Base-by-base conservation (phyloP, 2,888 invertebrate genomes). In the Pachymerium ferrugineum region DNA sequence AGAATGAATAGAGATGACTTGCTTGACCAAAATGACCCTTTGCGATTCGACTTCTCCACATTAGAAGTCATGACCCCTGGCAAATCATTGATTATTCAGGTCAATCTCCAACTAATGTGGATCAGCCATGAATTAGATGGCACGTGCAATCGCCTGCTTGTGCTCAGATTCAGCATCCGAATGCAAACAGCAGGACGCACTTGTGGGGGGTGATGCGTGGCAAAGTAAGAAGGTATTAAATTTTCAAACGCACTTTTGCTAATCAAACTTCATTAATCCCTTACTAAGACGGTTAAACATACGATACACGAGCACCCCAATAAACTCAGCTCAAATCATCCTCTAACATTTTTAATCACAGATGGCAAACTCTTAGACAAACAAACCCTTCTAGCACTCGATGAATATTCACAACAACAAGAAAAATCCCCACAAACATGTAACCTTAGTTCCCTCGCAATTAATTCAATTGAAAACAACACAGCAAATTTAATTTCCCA, bases 161-260 rank as follows among this genome's bases (percentile, higher is more conserved):
- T 3, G n/a, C 2, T n/a, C 47, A 10, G 47, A 16, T n/a, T 47
- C 47, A 22, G 5, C 19, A 16, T 16, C n/a, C 47, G 22, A 47
- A 47, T 47, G 19, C 47, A 16, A 47, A 47, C 22, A 47, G 3
- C 16, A 16, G 22, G 22, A 47, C 47, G 19, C 3, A 16, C 14
- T 8, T 3, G 16, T 47, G 47, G 16, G 12, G 47, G 47, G 16
- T 47, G 47, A 22, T 47, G 14, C 47, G 22, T 16, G 47, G 47
- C 47, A 47, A n/a, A 47, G 47, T 47, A 47, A 47, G 22, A 47
- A 8, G 47, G 47, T 47, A 47, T 47, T 47, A 47, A 47, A 47
- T 47, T 47, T 47, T 47, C n/a, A 47, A 47, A 47, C n/a, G 47
- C 47, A 47, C 47, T 47, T 47, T 47, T 47, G 47, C 47, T 47